Base-by-base conservation (phyloP, 2,888 invertebrate species). In the Lepetodrilus schrolli region DNA sequence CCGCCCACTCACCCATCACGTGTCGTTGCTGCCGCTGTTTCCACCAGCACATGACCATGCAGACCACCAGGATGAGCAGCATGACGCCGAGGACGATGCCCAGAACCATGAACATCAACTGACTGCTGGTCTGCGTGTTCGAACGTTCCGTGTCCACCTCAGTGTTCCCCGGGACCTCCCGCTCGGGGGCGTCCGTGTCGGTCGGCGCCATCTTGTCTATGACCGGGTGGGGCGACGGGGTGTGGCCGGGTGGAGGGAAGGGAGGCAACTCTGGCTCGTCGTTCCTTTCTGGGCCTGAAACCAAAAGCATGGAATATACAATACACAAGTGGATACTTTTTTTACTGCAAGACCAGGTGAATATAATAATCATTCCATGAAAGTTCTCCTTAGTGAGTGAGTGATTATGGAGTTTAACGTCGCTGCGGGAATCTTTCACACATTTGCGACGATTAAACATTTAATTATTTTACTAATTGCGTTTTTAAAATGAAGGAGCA, bases 1-100 rank as follows among this genome's bases (percentile, higher is more conserved):
- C n/a, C n/a, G n/a, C n/a, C 2, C 1, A 76, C 78, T 74, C 80
- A 84, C 85, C 83, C 82, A 83, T 82, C 82, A 87, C 83, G 30
- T 84, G 79, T 37, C 87, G 77, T 76, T 87, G 89, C 77, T 89
- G 88, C 17, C 88, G 77, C 76, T 90, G 89, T 78, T 88, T 89
- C 83, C 87, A 86, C 79, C 87, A 86, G 72, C 90, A 90, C 87
- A 90, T 88, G 58, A 84, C 83, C 81, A 90, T 87, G 77, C 90
- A 87, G 20, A 88, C 80, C 5, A 89, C 77, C 13, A 90, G 81
- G 2, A 89, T 69, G 17, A 90, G 74, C 78, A 89, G 83, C 83
- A 90, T 84, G 51, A 87, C 82, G 5, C 89, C 90, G 1, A 90
- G 83, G 1, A 89, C 89, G 34, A 87, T 85, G 1, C 90, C 90